Base-by-base conservation (phyloP, 2,113 vertebrate species). In the Cheilinus undulatus region DNA sequence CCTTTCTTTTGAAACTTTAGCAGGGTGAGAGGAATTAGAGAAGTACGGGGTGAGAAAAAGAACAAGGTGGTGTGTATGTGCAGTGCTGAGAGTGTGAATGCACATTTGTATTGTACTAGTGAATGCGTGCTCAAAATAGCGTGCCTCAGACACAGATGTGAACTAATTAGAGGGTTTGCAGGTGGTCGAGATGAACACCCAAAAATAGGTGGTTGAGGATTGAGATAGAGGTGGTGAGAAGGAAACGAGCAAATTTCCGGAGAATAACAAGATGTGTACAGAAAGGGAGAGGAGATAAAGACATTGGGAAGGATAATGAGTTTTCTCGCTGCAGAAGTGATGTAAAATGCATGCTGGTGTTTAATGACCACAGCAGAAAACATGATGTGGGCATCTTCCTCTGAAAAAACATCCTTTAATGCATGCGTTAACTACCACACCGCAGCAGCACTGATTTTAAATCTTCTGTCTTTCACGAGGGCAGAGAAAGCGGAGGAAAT, bases 151-250 rank as follows among this genome's bases (percentile, higher is more conserved):
- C 90, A 86, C 93, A 93, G 93, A 93, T 93, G 91, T 90, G 87
- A 86, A 86, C 77, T 92, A 93, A 92, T 92, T 92, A 90, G 86
- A 89, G 88, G 90, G 91, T 93, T 90, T 92, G 92, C 91, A 93
- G 91, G 93, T 93, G 91, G 92, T 93, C 65, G 80, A 75, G 76
- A 91, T 89, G 77, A 88, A 75, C 73, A 45, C 65, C 85, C 89
- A 79, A 86, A 92, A 94, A 93, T 90, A 93, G 87, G 87, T 76
- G 53, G 82, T 83, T 69, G 70, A 80, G 50, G 78, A 77, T 52
- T 50, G 81, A 73, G 77, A 89, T 45, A 12, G 38, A 61, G 54
- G 60, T 30, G 67, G 60, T 74, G 53, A 49, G 72, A 36, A 58
- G 48, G 36, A 76, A 43, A 32, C 59, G 49, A 48, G 52, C 23